Evolutionary conservation across 1,140 invertebrate genomes (phyloP), one percentile per base, ranked within the genome.

Genomic region (Andricus grossulariae): DNA sequence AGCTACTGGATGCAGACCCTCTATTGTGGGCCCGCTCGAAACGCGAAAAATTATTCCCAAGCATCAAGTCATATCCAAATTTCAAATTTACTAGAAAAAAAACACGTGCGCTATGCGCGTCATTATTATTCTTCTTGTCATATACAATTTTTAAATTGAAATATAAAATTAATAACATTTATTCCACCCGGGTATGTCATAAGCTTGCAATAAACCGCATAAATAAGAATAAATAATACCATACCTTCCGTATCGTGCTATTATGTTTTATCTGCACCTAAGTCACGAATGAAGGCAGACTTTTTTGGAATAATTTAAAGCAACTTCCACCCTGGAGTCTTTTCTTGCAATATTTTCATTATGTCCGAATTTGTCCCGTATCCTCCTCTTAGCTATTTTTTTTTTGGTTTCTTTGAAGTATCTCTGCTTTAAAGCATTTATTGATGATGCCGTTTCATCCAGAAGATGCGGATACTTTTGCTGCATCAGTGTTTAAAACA

Each of bases 261-360:
- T 52, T 13, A 16, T 16, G 5, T 52, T 16, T 60, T 60, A 60
- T 60, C 21, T 60, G 32, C 57, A 32, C 19, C 57, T 60, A 19
- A 74, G 74, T 90, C 84, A 39, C 88, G 80, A 0, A 86, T 76
- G 39, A 82, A 88, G 50, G 50, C 57, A 90, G 45, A 89, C 78
- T 12, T 82, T 25, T 50, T 89, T 83, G 15, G 90, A 87, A 50
- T 79, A 82, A 18, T 80, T 72, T 15, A 90, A 89, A 54, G 83
- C 88, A 54, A 71, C 76, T 1, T 75, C 32, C 1, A 87, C 85
- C 45, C 75, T 84, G 0, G n/a, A 45, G 73, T 89, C 80, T 60
- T 84, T 72, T 54, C 83, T 82, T 39, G 54, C 19, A 0, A 54
- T 2, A 73, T 83, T 52, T 10, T 74, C 10, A 25, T 72, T 54